Conservation (phyloP, 2,113 vertebrate species). For the Apodemus sylvaticus region DNA sequence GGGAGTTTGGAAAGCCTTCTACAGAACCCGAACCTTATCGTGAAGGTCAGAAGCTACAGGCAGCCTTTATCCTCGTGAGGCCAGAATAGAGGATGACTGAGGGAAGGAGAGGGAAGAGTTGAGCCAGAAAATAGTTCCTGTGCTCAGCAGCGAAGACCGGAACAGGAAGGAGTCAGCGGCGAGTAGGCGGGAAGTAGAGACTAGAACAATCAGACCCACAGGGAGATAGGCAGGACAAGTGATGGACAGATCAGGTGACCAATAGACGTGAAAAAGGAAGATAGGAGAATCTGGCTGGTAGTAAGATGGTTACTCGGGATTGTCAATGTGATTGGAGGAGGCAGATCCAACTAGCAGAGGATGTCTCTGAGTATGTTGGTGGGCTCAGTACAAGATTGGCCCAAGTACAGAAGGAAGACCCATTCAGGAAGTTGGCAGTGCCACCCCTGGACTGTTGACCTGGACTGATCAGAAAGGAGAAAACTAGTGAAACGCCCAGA, state of each 20-base stretch:
- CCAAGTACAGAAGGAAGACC: too few relatives aligned
- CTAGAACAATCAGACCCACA: not conserved
- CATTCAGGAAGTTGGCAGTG: not conserved
- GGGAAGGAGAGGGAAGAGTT: not conserved
- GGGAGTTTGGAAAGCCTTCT: not conserved
- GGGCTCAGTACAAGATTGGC: not conserved
- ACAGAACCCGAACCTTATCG: not conserved
- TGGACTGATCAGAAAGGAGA: not conserved
- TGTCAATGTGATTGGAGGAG: not conserved
- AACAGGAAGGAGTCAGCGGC: accelerated
- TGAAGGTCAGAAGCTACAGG: not conserved
- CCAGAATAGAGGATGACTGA: not conserved
- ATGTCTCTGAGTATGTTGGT: not conserved
- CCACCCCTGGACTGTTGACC: too few relatives aligned
- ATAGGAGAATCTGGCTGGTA: not conserved
- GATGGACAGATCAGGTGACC: not conserved
- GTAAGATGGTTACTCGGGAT: not conserved
- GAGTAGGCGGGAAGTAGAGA: not conserved
- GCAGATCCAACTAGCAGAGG: not conserved
- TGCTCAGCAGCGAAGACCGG: not conserved
- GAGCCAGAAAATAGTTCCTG: not conserved
- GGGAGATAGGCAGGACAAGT: not conserved
- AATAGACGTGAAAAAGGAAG: not conserved
- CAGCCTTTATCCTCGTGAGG: not conserved
- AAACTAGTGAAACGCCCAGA: not conserved